phyloP scores from a whole-genome alignment of 1,140 invertebrate species.

The Scaptomyza pallida region DNA sequence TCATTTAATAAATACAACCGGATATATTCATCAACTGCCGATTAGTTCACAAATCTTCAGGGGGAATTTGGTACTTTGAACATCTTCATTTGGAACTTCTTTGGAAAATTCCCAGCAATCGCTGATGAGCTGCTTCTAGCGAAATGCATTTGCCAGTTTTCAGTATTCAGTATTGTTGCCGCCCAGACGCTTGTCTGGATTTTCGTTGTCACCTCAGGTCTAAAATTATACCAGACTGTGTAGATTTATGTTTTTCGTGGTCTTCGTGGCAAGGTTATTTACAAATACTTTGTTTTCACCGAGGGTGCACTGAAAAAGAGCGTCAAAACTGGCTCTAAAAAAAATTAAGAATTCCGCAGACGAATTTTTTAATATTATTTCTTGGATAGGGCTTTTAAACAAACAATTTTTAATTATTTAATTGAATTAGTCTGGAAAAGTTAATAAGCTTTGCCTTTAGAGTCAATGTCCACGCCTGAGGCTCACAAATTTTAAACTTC shows the following conservation, averaged over 20 bases:
- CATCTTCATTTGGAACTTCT: background rate
- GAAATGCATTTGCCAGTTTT: slow-evolving; percentile 8
- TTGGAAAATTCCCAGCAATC: background rate
- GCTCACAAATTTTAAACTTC: too few relatives aligned
- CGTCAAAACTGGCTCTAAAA: too few relatives aligned
- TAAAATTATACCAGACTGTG: slow-evolving; percentile 65
- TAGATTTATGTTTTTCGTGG: slow-evolving; percentile 52
- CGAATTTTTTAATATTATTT: too few relatives aligned
- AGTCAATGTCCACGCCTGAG: too few relatives aligned
- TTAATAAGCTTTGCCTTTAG: too few relatives aligned
- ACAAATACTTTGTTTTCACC: background rate
- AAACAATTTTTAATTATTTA: too few relatives aligned
- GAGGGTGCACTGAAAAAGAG: too few relatives aligned
- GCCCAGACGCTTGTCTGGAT: slow-evolving; percentile 54
- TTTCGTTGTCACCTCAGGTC: slow-evolving; percentile 40
- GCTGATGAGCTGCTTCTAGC: slow-evolving; percentile 3
- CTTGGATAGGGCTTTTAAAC: too few relatives aligned
- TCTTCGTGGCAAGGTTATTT: slow-evolving; percentile 17
- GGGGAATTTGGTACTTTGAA: background rate
- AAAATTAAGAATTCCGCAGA: too few relatives aligned
- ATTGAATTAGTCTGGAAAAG: too few relatives aligned
- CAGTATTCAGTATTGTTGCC: slow-evolving; percentile 6
- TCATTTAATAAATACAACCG: background rate
- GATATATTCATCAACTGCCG: slow-evolving; percentile 6
- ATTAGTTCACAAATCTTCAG: slow-evolving; percentile 2